Conservation (phyloP, 2,113 vertebrate species). For the Trinectes maculatus region DNA sequence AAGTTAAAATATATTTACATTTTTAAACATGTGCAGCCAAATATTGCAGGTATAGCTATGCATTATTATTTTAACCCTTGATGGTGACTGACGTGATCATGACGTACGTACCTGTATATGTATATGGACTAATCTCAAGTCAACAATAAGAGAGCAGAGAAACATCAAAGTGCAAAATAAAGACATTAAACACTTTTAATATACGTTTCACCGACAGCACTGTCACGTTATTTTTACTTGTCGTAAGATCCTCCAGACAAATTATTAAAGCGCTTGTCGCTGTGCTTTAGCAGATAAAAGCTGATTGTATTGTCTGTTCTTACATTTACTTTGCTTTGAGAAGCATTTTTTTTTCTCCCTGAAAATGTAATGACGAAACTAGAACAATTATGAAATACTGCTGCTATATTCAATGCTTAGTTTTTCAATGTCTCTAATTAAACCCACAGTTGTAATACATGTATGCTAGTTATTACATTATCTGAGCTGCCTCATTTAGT, state of each 20-base stretch:
- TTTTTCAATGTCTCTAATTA: constrained; percentile 45
- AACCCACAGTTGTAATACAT: constrained; percentile 50
- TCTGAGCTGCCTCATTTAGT: constrained; percentile 38
- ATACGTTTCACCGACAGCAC: constrained; percentile 46
- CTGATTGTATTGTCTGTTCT: constrained; percentile 16
- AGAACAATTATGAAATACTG: constrained; percentile 12
- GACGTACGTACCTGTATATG: no score
- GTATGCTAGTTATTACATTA: constrained; percentile 26
- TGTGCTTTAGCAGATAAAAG: constrained; percentile 45
- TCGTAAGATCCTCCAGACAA: constrained; percentile 52
- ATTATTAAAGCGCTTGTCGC: constrained; percentile 54
- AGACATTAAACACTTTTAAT: constrained; percentile 50
- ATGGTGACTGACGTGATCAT: no score
- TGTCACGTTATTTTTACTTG: constrained; percentile 46
- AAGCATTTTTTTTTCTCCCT: not conserved
- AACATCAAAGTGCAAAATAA: constrained; percentile 50
- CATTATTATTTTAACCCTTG: no score
- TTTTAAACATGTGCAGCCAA: no score
- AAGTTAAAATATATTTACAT: no score
- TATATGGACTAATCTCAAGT: no score
- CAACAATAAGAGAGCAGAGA: no score
- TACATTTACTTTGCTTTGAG: constrained; percentile 33
- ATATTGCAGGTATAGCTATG: no score
- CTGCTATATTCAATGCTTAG: constrained; percentile 13
- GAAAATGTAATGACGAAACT: constrained; percentile 37